phyloP scores from a whole-genome alignment of 2,888 invertebrate genomes.

The Folsomia candida region DNA sequence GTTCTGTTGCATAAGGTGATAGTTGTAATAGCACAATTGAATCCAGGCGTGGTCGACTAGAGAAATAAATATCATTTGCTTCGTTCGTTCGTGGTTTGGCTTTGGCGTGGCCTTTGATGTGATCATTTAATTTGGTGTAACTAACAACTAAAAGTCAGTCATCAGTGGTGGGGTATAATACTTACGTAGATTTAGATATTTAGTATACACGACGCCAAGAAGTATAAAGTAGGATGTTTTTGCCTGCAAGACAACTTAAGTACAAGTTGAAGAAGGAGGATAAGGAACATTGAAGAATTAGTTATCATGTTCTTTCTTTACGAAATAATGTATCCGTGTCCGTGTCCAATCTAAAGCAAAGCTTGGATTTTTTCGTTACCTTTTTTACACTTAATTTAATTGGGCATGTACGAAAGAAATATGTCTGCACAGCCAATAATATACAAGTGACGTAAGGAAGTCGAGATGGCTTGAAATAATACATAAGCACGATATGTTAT shows the following conservation, averaged over 20 bases:
- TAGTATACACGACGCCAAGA: too few relatives aligned
- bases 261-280: background rate
- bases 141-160: too few relatives aligned
- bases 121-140: background rate
- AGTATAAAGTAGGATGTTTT: too few relatives aligned
- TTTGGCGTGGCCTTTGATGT: background rate
- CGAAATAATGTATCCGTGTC: slow-evolving; percentile 6
- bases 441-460: background rate
- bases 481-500: too few relatives aligned
- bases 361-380: background rate
- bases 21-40: background rate
- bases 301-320: background rate
- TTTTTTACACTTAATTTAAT: background rate
- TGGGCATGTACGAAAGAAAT: background rate
- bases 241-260: too few relatives aligned
- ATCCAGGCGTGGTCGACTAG: background rate
- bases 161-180: too few relatives aligned
- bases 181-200: too few relatives aligned
- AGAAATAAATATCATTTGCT: background rate
- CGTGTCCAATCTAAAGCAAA: background rate
- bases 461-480: background rate
- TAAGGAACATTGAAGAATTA: background rate
- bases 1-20: too few relatives aligned
- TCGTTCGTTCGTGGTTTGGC: too few relatives aligned
- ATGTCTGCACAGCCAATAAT: background rate